A percentile compares a stretch with the other conserved stretches of the same genome.
Conservation (phyloP, 2,888 invertebrate genomes). For the Ditula angustiorana region DNA sequence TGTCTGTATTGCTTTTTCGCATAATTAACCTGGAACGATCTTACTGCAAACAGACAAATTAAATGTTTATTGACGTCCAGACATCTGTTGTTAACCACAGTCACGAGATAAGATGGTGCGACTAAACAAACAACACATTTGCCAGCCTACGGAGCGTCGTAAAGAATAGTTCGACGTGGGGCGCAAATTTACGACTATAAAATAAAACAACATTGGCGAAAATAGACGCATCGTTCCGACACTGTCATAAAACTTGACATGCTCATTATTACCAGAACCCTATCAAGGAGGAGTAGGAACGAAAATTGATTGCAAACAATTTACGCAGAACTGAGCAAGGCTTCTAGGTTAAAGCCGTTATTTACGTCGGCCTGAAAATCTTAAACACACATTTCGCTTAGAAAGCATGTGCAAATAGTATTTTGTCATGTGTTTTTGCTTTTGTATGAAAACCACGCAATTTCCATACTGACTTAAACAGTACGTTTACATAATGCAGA, state of each 20-base stretch:
- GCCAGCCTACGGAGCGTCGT: conserved; percentile 52
- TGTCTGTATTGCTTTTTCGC: background rate
- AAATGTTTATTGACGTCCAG: background rate
- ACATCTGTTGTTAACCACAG: conserved; percentile 22
- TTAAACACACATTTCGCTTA: conserved; percentile 36
- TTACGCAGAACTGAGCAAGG: background rate
- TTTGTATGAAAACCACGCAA: conserved; percentile 29
- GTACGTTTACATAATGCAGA: conserved; percentile 32
- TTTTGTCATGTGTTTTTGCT: conserved; percentile 28
- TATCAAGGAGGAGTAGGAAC: conserved; percentile 3
- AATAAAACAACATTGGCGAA: conserved; percentile 52
- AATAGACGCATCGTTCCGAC: conserved; percentile 58
- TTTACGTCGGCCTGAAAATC: conserved; percentile 34
- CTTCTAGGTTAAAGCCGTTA: conserved; percentile 14
- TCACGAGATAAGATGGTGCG: conserved; percentile 21
- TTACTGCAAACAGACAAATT: background rate
- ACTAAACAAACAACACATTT: conserved; percentile 29
- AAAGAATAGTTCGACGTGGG: conserved; percentile 53
- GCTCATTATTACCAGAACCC: conserved; percentile 1
- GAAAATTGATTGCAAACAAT: background rate
- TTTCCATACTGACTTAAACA: conserved; percentile 25
- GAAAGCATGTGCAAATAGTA: conserved; percentile 31
- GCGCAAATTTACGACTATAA: conserved; percentile 58
- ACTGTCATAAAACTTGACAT: conserved; percentile 54
- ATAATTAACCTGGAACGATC: background rate